These are phyloP conservation scores for Calidris pygmaea DNA, from an alignment of 2,113 vertebrate genomes.

Conservation along the genomic window DNA sequence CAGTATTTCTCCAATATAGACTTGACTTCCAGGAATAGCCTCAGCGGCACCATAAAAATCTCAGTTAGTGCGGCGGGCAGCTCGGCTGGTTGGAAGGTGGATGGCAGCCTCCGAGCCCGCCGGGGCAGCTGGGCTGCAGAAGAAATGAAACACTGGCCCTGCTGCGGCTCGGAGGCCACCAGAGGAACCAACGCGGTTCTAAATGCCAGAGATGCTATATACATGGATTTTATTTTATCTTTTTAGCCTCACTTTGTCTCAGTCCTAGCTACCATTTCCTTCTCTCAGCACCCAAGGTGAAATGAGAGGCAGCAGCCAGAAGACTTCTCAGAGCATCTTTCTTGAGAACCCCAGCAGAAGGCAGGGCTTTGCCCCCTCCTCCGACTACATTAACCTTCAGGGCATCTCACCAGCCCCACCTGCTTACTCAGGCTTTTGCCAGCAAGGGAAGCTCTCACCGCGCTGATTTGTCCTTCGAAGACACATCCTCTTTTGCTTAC, in stretches of 20 bases:
- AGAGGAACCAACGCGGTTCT: rapidly evolving
- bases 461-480: not conserved
- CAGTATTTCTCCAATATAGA: not conserved
- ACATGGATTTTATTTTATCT: not conserved
- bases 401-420: not conserved
- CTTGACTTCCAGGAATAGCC: not conserved
- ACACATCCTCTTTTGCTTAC: not conserved
- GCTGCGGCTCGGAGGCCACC: not conserved
- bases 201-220: not conserved
- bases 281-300: not conserved
- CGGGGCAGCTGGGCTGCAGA: not conserved
- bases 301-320: not conserved
- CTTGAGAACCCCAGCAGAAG: not conserved
- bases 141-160: not conserved
- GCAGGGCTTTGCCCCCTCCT: not conserved
- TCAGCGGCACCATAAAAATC: not conserved
- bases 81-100: rapidly evolving
- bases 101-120: not conserved
- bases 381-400: conserved; percentile 16
- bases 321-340: not conserved
- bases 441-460: not conserved
- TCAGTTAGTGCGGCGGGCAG: not conserved
- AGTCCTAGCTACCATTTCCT: not conserved
- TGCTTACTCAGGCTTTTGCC: conserved; percentile 53
- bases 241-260: not conserved